Percentiles rank a stretch among this genome's conserved stretches.
Evolutionary conservation across 2,797 vertebrate species (phyloP).

Genomic region (Lacerta viridis): DNA sequence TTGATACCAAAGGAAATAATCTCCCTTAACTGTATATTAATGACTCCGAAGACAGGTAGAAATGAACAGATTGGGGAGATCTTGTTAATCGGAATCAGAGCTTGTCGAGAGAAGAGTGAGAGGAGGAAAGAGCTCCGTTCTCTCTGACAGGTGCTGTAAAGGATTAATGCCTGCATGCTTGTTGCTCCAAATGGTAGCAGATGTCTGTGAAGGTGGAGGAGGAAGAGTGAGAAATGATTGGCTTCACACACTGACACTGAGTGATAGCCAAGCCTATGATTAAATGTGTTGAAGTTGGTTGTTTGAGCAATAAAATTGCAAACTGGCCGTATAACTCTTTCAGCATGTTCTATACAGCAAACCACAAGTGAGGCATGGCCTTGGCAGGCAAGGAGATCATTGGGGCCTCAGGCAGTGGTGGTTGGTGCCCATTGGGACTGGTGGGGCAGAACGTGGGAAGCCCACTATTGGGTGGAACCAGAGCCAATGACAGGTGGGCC

Average conservation of each 20-base stretch:
- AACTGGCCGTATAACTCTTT: not conserved
- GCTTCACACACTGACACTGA: conserved; percentile 26
- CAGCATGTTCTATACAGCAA: not conserved
- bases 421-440: too few relatives aligned
- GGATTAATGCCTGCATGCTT: conserved; percentile 19
- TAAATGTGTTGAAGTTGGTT: conserved; percentile 24
- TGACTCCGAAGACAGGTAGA: conserved; percentile 41
- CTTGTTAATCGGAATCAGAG: conserved; percentile 40
- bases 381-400: too few relatives aligned
- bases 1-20: conserved; percentile 58
- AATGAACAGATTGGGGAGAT: not conserved
- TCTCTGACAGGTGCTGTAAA: not conserved
- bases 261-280: conserved; percentile 21
- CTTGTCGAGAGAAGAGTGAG: conserved; percentile 10
- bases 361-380: too few relatives aligned
- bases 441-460: too few relatives aligned
- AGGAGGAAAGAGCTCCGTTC: not conserved
- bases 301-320: conserved; percentile 39
- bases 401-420: too few relatives aligned
- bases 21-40: conserved; percentile 48
- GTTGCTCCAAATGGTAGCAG: conserved; percentile 24
- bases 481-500: too few relatives aligned
- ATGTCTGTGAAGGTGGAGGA: conserved; percentile 25
- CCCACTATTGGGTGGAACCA: too few relatives aligned
- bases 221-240: not conserved